phyloP scores from a whole-genome alignment of 2,113 vertebrate species.

The Hypomesus transpacificus region DNA sequence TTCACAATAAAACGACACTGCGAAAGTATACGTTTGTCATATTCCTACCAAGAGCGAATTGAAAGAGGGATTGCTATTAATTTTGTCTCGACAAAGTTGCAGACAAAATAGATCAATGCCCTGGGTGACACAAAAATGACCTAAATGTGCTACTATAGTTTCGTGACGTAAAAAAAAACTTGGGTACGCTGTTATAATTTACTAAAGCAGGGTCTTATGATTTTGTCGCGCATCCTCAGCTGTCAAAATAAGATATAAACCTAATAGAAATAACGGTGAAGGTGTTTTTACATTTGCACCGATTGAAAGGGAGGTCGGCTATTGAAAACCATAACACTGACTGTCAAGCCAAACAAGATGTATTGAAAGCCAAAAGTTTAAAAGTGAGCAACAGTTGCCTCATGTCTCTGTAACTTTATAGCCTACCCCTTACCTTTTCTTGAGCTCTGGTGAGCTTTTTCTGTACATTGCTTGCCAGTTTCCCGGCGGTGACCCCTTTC shows the following conservation, averaged over 20 bases:
- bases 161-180: neutral
- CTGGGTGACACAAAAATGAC: too few relatives aligned
- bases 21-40: neutral
- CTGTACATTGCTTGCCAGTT: conserved; percentile 92
- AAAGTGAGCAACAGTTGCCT: neutral
- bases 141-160: too few relatives aligned
- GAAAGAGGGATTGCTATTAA: neutral
- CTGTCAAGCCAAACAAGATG: neutral
- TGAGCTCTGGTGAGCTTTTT: conserved; percentile 92
- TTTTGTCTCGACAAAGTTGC: too few relatives aligned
- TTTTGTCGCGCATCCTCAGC: too few relatives aligned
- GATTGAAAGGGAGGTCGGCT: neutral
- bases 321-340: neutral
- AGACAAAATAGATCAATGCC: too few relatives aligned
- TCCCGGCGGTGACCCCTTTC: conserved; percentile 92
- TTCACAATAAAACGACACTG: neutral
- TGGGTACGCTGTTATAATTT: neutral
- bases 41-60: neutral
- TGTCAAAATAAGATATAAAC: too few relatives aligned
- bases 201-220: neutral
- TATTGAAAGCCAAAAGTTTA: neutral
- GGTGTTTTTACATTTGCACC: conserved; percentile 11
- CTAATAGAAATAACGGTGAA: neutral
- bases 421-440: conserved; percentile 83
- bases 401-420: neutral